These are phyloP conservation scores for Esox niger DNA, from an alignment of 2,113 vertebrate species.

Conservation along the genomic window DNA sequence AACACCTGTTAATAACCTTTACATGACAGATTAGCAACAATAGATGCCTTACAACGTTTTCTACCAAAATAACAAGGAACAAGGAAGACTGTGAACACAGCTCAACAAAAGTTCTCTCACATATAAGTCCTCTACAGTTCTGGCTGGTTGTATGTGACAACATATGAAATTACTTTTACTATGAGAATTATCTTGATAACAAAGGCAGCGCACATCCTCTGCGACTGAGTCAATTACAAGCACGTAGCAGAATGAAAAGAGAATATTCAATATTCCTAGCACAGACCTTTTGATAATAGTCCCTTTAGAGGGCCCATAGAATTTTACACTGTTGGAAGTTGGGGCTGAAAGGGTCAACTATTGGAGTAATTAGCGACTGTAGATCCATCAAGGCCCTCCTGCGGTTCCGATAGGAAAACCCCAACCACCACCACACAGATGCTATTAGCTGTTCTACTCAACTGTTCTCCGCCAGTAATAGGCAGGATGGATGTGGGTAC, in stretches of 20 bases:
- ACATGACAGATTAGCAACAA: too few relatives aligned
- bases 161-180: not conserved
- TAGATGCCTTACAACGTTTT: too few relatives aligned
- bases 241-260: not conserved
- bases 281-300: not conserved
- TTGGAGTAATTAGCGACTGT: slow-evolving; percentile 3
- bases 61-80: too few relatives aligned
- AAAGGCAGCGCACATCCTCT: too few relatives aligned
- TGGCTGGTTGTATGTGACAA: not conserved
- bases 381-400: not conserved
- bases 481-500: not conserved
- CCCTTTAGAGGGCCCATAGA: not conserved
- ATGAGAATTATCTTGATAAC: not conserved
- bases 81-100: too few relatives aligned
- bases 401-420: slow-evolving; percentile 12
- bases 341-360: not conserved
- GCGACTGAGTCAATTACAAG: too few relatives aligned
- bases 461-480: slow-evolving; percentile 15
- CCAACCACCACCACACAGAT: slow-evolving; percentile 4
- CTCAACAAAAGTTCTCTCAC: too few relatives aligned
- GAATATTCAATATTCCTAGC: not conserved
- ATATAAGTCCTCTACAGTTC: too few relatives aligned
- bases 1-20: too few relatives aligned
- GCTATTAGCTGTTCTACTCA: slow-evolving; percentile 1
- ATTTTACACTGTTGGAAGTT: not conserved